phyloP scores from a whole-genome alignment of 2,113 vertebrate species.

The Elanoides forficatus region DNA sequence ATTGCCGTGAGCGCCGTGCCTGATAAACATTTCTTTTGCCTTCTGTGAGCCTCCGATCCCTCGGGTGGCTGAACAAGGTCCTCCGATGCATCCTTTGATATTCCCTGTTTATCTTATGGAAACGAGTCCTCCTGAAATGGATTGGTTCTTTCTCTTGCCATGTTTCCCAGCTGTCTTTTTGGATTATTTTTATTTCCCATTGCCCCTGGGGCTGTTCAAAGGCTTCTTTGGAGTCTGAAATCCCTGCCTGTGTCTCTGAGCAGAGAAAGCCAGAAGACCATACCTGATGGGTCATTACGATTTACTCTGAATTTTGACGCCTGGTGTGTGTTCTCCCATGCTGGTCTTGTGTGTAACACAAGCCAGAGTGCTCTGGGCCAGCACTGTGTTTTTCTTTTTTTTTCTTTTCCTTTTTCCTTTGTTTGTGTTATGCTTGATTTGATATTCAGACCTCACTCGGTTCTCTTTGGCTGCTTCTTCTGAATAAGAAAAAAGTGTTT shows the following conservation, averaged over 20 bases:
- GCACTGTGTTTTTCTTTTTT: neutral
- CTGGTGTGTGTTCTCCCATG: neutral
- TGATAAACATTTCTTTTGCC: neutral
- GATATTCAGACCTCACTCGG: neutral
- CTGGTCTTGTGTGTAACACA: neutral
- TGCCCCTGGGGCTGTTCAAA: neutral
- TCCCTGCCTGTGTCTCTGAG: neutral
- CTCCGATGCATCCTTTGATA: neutral
- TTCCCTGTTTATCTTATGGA: neutral
- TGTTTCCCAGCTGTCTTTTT: neutral
- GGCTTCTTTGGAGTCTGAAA: neutral
- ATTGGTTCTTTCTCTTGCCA: neutral
- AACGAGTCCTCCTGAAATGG: neutral
- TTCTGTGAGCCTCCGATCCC: neutral
- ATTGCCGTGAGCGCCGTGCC: rapidly evolving
- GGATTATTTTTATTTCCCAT: neutral
- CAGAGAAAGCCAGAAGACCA: neutral
- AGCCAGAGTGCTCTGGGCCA: neutral
- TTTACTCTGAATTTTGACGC: neutral
- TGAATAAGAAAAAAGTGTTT: neutral
- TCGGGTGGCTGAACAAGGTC: neutral
- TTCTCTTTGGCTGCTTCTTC: neutral
- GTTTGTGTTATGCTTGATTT: neutral
- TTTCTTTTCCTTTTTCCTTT: neutral
- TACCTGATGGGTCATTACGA: neutral